Percentiles rank a stretch among this genome's conserved stretches.
These are phyloP conservation scores for Onychomys torridus DNA, from an alignment of 2,797 vertebrate species.

Conservation along the genomic window DNA sequence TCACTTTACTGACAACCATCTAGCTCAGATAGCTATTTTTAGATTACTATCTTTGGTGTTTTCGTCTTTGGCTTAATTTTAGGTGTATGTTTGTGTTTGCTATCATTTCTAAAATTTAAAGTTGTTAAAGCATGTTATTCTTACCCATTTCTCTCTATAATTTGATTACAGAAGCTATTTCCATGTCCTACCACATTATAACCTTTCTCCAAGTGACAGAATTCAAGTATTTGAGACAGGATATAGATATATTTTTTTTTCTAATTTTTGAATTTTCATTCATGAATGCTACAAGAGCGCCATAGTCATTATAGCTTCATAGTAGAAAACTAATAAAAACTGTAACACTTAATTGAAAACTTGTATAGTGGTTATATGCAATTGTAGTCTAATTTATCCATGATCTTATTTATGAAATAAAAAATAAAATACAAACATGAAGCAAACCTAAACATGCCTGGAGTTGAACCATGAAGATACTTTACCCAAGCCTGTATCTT, in stretches of 20 bases:
- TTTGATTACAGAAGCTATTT: background rate
- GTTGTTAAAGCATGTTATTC: background rate
- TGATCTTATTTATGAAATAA: background rate
- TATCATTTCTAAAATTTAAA: slow-evolving; percentile 28
- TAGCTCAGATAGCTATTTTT: background rate
- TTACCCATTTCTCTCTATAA: background rate
- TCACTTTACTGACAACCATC: background rate
- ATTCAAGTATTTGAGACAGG: background rate
- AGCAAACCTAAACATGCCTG: background rate
- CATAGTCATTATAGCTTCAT: background rate
- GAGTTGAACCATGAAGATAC: background rate
- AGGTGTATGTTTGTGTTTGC: background rate
- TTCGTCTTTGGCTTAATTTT: background rate
- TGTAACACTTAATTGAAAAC: background rate
- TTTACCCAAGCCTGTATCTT: slow-evolving; percentile 49
- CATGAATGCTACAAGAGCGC: background rate
- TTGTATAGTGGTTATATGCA: background rate
- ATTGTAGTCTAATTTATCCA: background rate
- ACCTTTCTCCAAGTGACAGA: background rate
- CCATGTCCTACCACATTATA: background rate
- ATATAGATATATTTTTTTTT: background rate
- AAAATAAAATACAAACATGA: background rate
- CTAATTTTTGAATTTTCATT: background rate
- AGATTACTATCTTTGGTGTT: background rate
- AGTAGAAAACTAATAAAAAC: background rate